phyloP scores from a whole-genome alignment of 2,888 invertebrate species.

The Perdita meconis region DNA sequence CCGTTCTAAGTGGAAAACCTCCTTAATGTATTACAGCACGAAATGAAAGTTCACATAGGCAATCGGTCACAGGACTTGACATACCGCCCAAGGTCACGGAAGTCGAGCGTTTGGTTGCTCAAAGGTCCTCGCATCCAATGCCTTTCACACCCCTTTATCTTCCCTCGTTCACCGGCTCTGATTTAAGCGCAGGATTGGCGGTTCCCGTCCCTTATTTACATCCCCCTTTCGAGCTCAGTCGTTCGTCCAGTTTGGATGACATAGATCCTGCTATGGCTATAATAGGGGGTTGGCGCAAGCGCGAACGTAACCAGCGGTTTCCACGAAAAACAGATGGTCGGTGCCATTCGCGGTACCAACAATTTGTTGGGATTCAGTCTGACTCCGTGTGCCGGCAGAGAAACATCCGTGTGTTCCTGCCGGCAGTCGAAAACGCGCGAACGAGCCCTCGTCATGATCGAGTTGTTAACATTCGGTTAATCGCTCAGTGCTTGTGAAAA shows the following conservation, averaged over 20 bases:
- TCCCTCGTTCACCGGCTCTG: too few relatives aligned
- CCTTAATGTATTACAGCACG: too few relatives aligned
- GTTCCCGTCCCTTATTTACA: too few relatives aligned
- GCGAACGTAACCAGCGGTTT: conserved; percentile 36
- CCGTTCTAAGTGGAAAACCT: too few relatives aligned
- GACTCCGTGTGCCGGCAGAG: conserved; percentile 36
- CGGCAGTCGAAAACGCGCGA: conserved; percentile 3
- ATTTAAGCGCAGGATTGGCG: too few relatives aligned
- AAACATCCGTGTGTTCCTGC: conserved; percentile 19
- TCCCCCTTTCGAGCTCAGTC: too few relatives aligned
- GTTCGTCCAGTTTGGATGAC: background rate
- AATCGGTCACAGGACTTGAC: too few relatives aligned
- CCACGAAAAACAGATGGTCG: conserved; percentile 51
- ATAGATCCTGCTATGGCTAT: background rate
- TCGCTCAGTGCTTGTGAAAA: background rate
- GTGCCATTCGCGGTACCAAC: conserved; percentile 30
- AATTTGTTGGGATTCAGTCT: conserved; percentile 51
- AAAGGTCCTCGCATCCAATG: too few relatives aligned
- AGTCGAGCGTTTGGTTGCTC: too few relatives aligned
- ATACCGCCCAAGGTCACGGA: too few relatives aligned
- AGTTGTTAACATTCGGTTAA: background rate
- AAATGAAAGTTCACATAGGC: too few relatives aligned
- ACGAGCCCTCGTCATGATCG: background rate
- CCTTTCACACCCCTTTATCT: too few relatives aligned
- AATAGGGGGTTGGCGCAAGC: conserved; percentile 62